Evolutionary conservation across 2,113 vertebrate genomes (phyloP).

Genomic region (Oceanites oceanicus): DNA sequence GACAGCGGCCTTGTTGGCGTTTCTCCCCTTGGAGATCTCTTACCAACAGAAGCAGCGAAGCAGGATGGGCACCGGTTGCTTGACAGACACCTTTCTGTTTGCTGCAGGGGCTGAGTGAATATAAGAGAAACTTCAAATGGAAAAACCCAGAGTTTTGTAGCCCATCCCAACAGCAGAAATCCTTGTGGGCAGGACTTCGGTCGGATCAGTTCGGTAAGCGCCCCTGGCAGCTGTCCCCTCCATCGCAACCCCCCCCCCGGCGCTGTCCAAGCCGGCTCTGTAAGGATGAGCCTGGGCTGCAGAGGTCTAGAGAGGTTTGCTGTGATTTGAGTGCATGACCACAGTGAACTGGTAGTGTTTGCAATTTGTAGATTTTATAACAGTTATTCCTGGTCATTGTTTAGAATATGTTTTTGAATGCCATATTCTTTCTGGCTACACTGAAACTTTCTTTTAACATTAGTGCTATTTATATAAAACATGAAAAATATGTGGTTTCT

Average conservation of each 20-base stretch:
- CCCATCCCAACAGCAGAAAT: conserved; percentile 46
- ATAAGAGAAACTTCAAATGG: conserved; percentile 80
- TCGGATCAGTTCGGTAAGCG: conserved; percentile 83
- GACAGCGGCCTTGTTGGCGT: not conserved
- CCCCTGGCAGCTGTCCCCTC: not conserved
- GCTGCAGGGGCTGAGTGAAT: conserved; percentile 82
- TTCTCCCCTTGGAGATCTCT: not conserved
- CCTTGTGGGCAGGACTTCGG: conserved; percentile 80
- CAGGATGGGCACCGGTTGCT: accelerated
- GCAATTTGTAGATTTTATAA: not conserved
- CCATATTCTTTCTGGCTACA: not conserved
- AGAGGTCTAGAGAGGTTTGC: not conserved
- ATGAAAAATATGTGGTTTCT: not conserved
- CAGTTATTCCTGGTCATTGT: not conserved
- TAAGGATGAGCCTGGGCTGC: not conserved
- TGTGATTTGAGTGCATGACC: not conserved
- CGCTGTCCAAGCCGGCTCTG: accelerated
- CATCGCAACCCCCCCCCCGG: accelerated
- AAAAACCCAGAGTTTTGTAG: conserved; percentile 59
- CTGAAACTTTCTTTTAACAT: not conserved
- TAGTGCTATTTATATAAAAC: not conserved
- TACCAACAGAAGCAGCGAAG: not conserved
- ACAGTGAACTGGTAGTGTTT: not conserved
- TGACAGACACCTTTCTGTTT: conserved; percentile 1
- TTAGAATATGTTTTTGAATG: not conserved